Conservation (phyloP, 2,113 vertebrate genomes). For the Daboia siamensis region DNA sequence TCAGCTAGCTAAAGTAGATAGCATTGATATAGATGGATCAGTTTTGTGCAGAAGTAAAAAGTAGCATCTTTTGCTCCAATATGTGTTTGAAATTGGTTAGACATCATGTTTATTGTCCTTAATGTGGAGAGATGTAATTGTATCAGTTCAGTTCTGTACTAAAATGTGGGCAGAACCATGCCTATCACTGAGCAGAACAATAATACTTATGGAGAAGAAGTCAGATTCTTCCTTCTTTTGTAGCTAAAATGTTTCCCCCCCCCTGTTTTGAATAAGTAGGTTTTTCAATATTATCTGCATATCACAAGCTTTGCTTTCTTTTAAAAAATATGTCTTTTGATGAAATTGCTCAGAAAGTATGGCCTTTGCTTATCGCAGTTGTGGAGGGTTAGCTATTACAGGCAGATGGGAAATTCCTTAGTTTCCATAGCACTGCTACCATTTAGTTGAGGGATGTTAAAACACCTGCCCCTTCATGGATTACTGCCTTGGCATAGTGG, state of each 20-base stretch:
- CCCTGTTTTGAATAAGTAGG: not conserved
- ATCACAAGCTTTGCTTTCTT: not conserved
- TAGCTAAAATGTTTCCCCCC: not conserved
- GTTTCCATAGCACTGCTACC: conserved; percentile 2
- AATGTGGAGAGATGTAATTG: not conserved
- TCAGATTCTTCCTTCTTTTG: not conserved
- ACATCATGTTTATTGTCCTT: not conserved
- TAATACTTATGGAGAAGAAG: not conserved
- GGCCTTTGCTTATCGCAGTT: not conserved
- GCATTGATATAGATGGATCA: not conserved
- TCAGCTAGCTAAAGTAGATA: not conserved
- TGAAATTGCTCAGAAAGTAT: not conserved
- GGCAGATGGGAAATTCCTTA: conserved; percentile 2
- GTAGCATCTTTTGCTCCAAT: not conserved
- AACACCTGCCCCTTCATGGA: not conserved
- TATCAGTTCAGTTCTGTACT: not conserved
- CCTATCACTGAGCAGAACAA: not conserved
- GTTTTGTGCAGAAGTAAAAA: not conserved
- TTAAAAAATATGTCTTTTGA: not conserved
- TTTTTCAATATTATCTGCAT: not conserved
- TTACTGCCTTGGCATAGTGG: too few relatives aligned
- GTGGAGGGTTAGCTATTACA: not conserved
- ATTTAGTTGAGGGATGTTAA: not conserved
- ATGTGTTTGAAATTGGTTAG: not conserved
- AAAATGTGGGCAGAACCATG: not conserved